Percentiles rank a stretch among this genome's conserved stretches.
Conservation (phyloP, 64 coral and sea anemone genomes). For the Catalaphyllia jardinei region DNA sequence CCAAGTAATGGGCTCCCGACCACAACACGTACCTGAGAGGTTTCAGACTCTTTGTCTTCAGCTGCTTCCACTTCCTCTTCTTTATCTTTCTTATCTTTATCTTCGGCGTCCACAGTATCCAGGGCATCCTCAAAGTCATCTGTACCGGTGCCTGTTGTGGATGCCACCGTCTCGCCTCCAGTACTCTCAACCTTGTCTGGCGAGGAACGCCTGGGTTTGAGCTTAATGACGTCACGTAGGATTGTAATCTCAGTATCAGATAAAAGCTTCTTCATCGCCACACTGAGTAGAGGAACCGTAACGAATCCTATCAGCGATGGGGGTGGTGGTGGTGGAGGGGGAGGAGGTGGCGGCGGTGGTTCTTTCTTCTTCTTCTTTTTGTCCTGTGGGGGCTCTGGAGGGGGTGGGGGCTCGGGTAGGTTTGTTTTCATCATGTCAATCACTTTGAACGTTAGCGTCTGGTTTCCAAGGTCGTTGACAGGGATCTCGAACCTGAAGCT, state of each 20-base stretch:
- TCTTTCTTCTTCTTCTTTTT: conserved; percentile 43
- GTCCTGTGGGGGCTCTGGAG: conserved; percentile 30
- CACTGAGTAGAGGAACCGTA: conserved; percentile 84
- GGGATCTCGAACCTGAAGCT: conserved; percentile 91
- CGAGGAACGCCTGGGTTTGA: conserved; percentile 52
- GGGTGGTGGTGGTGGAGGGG: conserved; percentile 56
- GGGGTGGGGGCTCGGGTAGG: conserved; percentile 46
- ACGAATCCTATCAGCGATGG: conserved; percentile 61
- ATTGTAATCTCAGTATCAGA: conserved; percentile 91
- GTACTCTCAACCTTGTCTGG: conserved; percentile 15
- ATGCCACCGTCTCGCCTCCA: conserved; percentile 33
- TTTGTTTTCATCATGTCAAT: conserved; percentile 80
- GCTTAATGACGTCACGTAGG: conserved; percentile 81
- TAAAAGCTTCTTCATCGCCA: conserved; percentile 86
- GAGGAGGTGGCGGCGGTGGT: conserved; percentile 27
- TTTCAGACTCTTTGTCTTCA: conserved; percentile 2
- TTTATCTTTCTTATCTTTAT: conserved; percentile 17
- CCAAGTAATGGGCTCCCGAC: neutral
- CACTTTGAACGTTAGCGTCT: conserved; percentile 82
- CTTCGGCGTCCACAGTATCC: neutral
- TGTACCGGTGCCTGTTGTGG: conserved; percentile 21
- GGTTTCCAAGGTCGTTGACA: conserved; percentile 85
- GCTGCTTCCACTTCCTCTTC: neutral
- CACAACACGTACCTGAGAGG: conserved; percentile 5
- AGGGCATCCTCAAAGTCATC: conserved; percentile 52